Evolutionary conservation across 2,797 vertebrate genomes (phyloP).

Genomic region (Crenuchus spilurus): DNA sequence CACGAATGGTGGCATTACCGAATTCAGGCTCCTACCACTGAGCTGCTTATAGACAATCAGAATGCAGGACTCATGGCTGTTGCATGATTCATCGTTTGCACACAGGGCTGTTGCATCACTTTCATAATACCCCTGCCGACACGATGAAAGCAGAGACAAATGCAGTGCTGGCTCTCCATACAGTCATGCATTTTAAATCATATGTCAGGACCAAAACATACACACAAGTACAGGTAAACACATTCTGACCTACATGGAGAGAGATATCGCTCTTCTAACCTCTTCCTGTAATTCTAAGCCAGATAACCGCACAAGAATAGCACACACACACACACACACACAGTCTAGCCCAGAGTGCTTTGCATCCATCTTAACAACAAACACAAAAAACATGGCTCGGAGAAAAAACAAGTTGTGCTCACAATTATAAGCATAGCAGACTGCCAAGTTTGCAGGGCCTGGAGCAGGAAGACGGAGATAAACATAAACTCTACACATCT

Average conservation of each 20-base stretch:
- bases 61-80: slow-evolving; percentile 17
- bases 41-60: slow-evolving; percentile 41
- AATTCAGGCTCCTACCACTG: slow-evolving; percentile 10
- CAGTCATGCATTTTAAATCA: slow-evolving; percentile 47
- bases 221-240: slow-evolving; percentile 16
- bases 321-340: slow-evolving; percentile 20
- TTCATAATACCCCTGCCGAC: slow-evolving; percentile 25
- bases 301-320: slow-evolving; percentile 25
- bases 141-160: slow-evolving; percentile 35
- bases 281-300: slow-evolving; percentile 34
- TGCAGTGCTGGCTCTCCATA: slow-evolving; percentile 48
- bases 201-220: slow-evolving; percentile 17
- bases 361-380: slow-evolving; percentile 48
- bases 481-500: slow-evolving; percentile 32
- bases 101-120: slow-evolving; percentile 45
- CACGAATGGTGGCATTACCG: slow-evolving; percentile 17
- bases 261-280: slow-evolving; percentile 31
- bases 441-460: slow-evolving; percentile 59
- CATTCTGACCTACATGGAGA: slow-evolving; percentile 46
- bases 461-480: slow-evolving; percentile 42
- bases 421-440: slow-evolving; percentile 62
- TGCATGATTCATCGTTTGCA: slow-evolving; percentile 33
- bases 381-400: slow-evolving; percentile 55
- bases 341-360: slow-evolving; percentile 41
- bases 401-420: slow-evolving; percentile 60